phyloP scores from a whole-genome alignment of 2,888 invertebrate species.

The Allolobophora icterica region DNA sequence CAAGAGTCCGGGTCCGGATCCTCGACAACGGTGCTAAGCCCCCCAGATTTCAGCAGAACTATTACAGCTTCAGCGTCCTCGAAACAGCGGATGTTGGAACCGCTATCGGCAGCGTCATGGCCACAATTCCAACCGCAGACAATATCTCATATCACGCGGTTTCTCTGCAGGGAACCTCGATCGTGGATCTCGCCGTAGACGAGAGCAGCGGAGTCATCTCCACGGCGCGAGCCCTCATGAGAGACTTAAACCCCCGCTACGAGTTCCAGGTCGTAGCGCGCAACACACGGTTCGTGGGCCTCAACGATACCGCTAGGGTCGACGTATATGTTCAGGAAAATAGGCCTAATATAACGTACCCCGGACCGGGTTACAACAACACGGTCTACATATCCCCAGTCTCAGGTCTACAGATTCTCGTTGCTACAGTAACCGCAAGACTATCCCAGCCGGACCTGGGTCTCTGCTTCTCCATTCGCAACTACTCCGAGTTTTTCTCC shows the following conservation, averaged over 20 bases:
- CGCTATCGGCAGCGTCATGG: not conserved
- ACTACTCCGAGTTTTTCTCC: not conserved
- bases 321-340: conserved; percentile 25
- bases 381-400: not conserved
- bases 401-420: not conserved
- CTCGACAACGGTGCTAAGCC: not conserved
- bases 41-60: conserved; percentile 18
- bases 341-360: not conserved
- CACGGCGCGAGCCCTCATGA: not conserved
- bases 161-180: not conserved
- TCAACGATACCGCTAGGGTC: conserved; percentile 13
- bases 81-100: not conserved
- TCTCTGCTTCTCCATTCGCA: not conserved
- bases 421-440: not conserved
- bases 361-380: not conserved
- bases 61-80: conserved; percentile 11
- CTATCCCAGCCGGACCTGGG: not conserved
- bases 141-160: not conserved
- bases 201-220: not conserved
- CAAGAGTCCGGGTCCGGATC: not conserved
- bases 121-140: not conserved
- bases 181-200: not conserved
- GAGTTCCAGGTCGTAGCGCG: not conserved
- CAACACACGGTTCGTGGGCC: not conserved
- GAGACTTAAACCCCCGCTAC: not conserved